Percentiles rank a stretch among this genome's conserved stretches.
Evolutionary conservation across 2,113 vertebrate species (phyloP).

Genomic region (Phalacrocorax aristotelis): DNA sequence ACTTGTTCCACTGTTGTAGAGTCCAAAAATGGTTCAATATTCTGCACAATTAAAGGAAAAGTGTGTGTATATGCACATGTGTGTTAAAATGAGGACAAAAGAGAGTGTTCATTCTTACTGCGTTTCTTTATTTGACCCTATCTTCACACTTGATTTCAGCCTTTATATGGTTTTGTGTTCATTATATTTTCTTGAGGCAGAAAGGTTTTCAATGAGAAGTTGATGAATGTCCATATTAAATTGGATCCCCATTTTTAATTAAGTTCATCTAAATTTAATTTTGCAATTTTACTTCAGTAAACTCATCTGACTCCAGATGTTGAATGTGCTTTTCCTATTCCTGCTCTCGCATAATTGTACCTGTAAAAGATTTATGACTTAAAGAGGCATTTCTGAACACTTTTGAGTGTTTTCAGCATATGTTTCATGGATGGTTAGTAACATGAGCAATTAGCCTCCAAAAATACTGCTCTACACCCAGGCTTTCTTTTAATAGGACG

Average conservation of each 20-base stretch:
- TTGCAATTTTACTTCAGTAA: constrained; percentile 85
- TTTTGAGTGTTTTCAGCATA: constrained; percentile 63
- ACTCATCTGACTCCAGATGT: constrained; percentile 83
- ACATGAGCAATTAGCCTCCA: constrained; percentile 59
- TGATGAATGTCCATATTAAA: constrained; percentile 80
- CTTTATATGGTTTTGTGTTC: constrained; percentile 54
- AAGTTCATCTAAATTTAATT: constrained; percentile 88
- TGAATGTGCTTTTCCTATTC: constrained; percentile 75
- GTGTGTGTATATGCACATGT: background rate
- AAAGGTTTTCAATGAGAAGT: constrained; percentile 69
- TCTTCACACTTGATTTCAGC: constrained; percentile 66
- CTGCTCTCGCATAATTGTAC: constrained; percentile 77
- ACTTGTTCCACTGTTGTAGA: background rate
- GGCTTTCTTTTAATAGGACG: constrained; percentile 44
- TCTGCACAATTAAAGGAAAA: constrained; percentile 13
- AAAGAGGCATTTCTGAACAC: constrained; percentile 74
- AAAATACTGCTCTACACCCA: constrained; percentile 26
- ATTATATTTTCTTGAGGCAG: constrained; percentile 71
- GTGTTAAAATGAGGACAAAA: background rate
- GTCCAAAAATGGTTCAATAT: constrained; percentile 30
- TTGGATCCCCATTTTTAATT: constrained; percentile 78
- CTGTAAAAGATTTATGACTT: constrained; percentile 85
- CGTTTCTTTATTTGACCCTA: constrained; percentile 37
- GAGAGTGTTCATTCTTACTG: background rate
- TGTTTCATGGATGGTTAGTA: constrained; percentile 71